Base-by-base conservation (phyloP, 2,113 vertebrate species). In the Maccullochella peelii region DNA sequence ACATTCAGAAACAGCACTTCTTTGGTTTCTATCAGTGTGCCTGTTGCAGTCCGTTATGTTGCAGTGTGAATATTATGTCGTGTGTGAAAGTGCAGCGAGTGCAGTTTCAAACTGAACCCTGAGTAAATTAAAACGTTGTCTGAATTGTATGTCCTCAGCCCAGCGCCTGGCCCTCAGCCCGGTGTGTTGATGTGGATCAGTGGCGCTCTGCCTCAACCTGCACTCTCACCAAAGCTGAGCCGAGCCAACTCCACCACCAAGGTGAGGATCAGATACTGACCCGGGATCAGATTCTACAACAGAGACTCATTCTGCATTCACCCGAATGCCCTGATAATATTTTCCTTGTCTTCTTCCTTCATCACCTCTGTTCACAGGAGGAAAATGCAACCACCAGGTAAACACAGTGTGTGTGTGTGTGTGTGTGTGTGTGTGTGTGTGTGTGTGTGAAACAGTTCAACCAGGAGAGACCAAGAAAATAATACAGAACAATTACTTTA, bases 161-260 rank as follows among this genome's bases (percentile, higher is more conserved):
- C 79, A 0, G 10, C 2, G 0, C 33, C 50, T 15, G 85, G 84
- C 36, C 55, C 82, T 63, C 91, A 91, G 82, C 23, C 68, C 2
- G 67, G 89, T 0, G 80, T 95, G 42, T 42, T 96, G 79, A 88
- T 50, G 0, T 95, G 95, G 95, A 90, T 95, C 79, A 89, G 83
- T 71, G 86, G 66, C 23, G 88, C 93, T n/a, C 78, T 95, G n/a
- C 95, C 95, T 27, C 93, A 95, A 25, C 95, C 95, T 0, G 23
- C 73, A 0, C 40, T 58, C 16, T 63, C 85, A 1, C 83, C 94
- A 0, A 89, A 73, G 42, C 63, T 79, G 36, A 75, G 18, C 11
- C 77, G 44, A 25, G 52, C 86, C 65, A 83, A 84, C 67, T n/a
- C 86, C 57, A 78, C 68, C 67, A 8, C 54, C 47, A 82, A 89